These are phyloP conservation scores for Glyptemys insculpta DNA, from an alignment of 2,797 vertebrate genomes.

Conservation along the genomic window DNA sequence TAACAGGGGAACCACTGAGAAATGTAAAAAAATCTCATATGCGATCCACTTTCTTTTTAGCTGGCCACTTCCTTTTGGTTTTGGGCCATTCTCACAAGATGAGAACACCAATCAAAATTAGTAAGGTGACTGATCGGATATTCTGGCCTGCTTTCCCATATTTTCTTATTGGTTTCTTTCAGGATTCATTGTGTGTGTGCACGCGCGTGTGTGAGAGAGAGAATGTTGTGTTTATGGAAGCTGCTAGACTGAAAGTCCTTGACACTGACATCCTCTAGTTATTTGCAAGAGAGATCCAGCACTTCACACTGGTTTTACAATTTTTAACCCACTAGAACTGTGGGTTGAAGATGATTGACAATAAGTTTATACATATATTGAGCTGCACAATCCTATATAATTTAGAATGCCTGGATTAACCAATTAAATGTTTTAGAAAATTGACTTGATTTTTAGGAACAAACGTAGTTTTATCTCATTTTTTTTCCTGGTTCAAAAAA, in stretches of 20 bases:
- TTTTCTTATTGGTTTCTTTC: not conserved
- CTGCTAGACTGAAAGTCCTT: not conserved
- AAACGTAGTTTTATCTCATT: not conserved
- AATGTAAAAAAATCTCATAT: not conserved
- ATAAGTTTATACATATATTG: not conserved
- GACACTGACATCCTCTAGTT: not conserved
- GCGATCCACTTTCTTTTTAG: not conserved
- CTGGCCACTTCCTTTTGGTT: not conserved
- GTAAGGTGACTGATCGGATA: not conserved
- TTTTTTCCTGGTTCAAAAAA: not conserved
- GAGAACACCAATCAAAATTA: not conserved
- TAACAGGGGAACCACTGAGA: not conserved
- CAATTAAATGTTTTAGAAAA: not conserved
- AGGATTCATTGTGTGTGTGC: not conserved
- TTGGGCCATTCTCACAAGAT: not conserved
- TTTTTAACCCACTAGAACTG: not conserved
- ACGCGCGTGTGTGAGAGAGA: no score
- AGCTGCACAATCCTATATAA: not conserved
- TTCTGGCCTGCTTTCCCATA: not conserved
- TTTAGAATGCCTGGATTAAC: not conserved
- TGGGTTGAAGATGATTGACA: not conserved
- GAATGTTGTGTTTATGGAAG: not conserved
- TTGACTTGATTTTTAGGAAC: no score
- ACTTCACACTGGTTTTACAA: not conserved
- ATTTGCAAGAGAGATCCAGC: not conserved